Evolutionary conservation across 2,888 invertebrate genomes (phyloP).

Genomic region (Anoplius nigerrimus): DNA sequence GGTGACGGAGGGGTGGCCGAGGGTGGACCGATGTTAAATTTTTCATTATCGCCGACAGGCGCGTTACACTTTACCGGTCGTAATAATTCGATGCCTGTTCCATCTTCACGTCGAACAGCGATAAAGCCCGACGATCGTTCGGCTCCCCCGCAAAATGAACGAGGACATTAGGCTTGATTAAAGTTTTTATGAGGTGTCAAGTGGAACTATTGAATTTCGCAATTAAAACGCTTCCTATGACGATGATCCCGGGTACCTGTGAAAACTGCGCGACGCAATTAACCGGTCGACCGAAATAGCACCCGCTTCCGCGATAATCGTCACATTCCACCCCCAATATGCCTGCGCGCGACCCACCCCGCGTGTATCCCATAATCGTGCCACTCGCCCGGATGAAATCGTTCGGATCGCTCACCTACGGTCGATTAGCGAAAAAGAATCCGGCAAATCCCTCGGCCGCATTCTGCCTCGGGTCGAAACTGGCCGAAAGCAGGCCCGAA

Average conservation of each 20-base stretch:
- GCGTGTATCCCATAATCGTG: too few species aligned
- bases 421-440: too few species aligned
- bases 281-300: too few species aligned
- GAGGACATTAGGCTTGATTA: constrained; percentile 61
- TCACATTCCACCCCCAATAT: background rate
- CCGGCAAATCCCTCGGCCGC: too few species aligned
- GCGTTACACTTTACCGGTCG: constrained; percentile 16
- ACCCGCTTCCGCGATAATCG: background rate
- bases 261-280: background rate
- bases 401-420: too few species aligned
- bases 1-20: background rate
- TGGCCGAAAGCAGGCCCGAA: too few species aligned
- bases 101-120: constrained; percentile 45
- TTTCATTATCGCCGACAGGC: constrained; percentile 41
- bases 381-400: too few species aligned
- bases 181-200: constrained; percentile 66
- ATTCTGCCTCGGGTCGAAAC: too few species aligned
- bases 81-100: constrained; percentile 46
- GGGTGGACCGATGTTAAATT: constrained; percentile 35
- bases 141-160: constrained; percentile 42
- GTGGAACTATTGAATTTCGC: constrained; percentile 50
- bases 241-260: constrained; percentile 1
- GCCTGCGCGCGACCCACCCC: too few species aligned
- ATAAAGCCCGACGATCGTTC: constrained; percentile 50
- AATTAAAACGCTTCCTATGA: constrained; percentile 55